Conservation (phyloP, 2,888 invertebrate genomes). For the Calliopum simillimum region DNA sequence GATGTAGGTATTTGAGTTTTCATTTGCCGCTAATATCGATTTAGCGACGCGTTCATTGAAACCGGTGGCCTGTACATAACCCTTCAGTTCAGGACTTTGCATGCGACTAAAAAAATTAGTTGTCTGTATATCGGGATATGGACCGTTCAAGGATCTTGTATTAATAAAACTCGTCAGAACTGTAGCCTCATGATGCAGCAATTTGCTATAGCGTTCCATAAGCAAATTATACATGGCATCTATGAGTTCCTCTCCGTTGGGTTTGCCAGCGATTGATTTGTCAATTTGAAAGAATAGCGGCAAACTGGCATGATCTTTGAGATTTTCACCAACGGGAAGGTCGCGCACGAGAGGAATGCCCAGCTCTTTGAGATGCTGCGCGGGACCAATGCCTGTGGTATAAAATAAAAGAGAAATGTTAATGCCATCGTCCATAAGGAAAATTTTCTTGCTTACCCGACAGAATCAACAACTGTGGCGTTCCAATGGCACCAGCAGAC, state of each 20-base stretch:
- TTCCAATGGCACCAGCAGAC: conserved; percentile 90
- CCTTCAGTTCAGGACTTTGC: conserved; percentile 62
- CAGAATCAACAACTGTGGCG: conserved; percentile 91
- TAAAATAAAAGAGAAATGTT: neutral
- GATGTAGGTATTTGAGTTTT: conserved; percentile 59
- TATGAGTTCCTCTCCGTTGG: conserved; percentile 65
- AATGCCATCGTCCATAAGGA: no score
- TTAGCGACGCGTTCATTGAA: conserved; percentile 59
- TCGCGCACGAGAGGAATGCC: conserved; percentile 57
- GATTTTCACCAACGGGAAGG: conserved; percentile 76
- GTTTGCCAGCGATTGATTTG: conserved; percentile 60
- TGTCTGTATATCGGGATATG: conserved; percentile 73
- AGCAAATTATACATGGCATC: conserved; percentile 68
- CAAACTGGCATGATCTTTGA: conserved; percentile 84
- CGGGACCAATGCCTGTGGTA: conserved; percentile 60
- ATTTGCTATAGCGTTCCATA: conserved; percentile 69
- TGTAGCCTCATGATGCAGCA: conserved; percentile 67
- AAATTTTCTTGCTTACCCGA: conserved; percentile 73
- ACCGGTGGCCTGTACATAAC: conserved; percentile 61
- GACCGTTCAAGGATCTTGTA: conserved; percentile 67
- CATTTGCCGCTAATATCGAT: conserved; percentile 61
- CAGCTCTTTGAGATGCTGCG: conserved; percentile 54
- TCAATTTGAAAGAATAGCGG: conserved; percentile 68
- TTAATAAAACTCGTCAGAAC: conserved; percentile 73
- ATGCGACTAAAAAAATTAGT: conserved; percentile 69